Conservation (phyloP, 2,888 invertebrate genomes). For the Aphidius colemani region DNA sequence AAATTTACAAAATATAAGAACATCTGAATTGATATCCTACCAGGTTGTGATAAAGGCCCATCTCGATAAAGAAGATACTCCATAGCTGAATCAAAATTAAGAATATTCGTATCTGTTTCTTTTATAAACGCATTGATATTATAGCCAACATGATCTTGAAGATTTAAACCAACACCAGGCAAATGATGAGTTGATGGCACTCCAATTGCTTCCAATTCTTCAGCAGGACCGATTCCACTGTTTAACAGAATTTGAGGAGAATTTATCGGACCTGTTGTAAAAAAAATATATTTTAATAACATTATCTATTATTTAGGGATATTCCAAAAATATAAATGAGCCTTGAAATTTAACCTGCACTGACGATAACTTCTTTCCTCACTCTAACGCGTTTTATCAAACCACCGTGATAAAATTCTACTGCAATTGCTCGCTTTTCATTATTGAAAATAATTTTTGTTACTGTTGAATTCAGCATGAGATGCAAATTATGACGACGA, state of each 20-base stretch:
- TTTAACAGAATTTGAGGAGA: constrained; percentile 71
- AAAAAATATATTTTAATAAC: too few species aligned
- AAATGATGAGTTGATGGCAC: constrained; percentile 67
- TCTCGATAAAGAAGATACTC: constrained; percentile 67
- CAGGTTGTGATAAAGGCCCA: constrained; percentile 70
- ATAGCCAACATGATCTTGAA: constrained; percentile 73
- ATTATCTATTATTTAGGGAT: too few species aligned
- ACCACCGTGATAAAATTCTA: constrained; percentile 63
- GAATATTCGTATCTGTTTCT: constrained; percentile 62
- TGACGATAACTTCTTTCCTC: constrained; percentile 63
- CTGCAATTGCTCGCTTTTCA: constrained; percentile 63
- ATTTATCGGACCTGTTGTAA: constrained; percentile 61
- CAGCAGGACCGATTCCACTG: constrained; percentile 71
- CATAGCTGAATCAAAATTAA: constrained; percentile 68
- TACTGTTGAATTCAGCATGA: constrained; percentile 68
- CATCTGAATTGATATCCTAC: constrained; percentile 37
- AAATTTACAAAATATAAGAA: background rate
- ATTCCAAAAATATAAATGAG: too few species aligned
- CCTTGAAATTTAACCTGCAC: constrained; percentile 60
- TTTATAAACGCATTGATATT: constrained; percentile 64
- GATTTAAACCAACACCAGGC: constrained; percentile 72
- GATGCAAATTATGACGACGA: constrained; percentile 66
- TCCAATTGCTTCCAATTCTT: constrained; percentile 65
- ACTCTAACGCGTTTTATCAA: constrained; percentile 42
- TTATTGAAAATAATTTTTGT: constrained; percentile 63